Evolutionary conservation across 2,797 vertebrate species (phyloP).

Genomic region (Pseudocheirus occidentalis): DNA sequence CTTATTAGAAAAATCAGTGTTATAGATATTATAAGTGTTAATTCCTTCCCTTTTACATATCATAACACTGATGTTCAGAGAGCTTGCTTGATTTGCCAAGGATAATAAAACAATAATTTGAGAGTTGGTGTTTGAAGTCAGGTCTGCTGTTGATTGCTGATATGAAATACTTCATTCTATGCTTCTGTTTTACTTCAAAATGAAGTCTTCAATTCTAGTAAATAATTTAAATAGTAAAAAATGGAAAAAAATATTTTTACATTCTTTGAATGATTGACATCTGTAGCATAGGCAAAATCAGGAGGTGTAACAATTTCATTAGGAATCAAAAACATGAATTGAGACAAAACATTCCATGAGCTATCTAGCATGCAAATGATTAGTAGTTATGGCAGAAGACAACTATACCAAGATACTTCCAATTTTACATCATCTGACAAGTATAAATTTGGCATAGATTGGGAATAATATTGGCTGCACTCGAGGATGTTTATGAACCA

Average conservation of each 20-base stretch:
- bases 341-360: not conserved
- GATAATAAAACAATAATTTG: not conserved
- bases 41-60: not conserved
- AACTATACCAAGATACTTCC: not conserved
- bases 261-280: not conserved
- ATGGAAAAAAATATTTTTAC: not conserved
- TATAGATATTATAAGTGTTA: not conserved
- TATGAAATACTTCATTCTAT: not conserved
- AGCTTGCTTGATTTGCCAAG: not conserved
- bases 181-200: not conserved
- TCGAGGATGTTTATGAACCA: constrained; percentile 14
- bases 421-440: constrained; percentile 16
- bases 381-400: not conserved
- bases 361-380: constrained; percentile 8
- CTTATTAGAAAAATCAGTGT: not conserved
- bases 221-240: not conserved
- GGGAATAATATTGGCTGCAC: not conserved
- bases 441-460: not conserved
- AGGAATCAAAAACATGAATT: not conserved
- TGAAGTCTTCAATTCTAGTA: not conserved
- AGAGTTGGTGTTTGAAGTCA: not conserved
- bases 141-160: not conserved
- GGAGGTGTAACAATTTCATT: not conserved
- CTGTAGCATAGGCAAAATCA: not conserved
- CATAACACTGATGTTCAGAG: not conserved